These are phyloP conservation scores for Trissolcus japonicus DNA, from an alignment of 2,888 invertebrate genomes.

Conservation along the genomic window DNA sequence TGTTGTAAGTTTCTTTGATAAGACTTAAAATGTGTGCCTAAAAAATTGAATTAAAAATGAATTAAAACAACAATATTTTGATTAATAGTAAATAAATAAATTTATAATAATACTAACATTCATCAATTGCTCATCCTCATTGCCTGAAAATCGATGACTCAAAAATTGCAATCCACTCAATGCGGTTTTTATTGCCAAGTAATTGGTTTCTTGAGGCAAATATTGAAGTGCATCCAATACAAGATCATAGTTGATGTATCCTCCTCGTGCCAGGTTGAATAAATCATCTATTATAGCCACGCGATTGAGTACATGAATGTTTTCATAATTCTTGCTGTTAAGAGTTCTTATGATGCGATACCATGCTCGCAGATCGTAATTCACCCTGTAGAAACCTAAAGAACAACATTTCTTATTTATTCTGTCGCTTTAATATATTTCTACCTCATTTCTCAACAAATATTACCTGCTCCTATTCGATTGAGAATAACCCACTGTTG, in stretches of 20 bases:
- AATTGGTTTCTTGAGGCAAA: slow-evolving; percentile 81
- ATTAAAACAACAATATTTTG: no score
- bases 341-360: slow-evolving; percentile 78
- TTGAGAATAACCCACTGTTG: slow-evolving; percentile 68
- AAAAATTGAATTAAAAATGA: not conserved
- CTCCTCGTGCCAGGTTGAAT: slow-evolving; percentile 79
- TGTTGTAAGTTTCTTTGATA: slow-evolving; percentile 67
- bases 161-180: slow-evolving; percentile 78
- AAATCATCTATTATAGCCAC: slow-evolving; percentile 86
- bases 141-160: slow-evolving; percentile 42
- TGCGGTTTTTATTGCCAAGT: slow-evolving; percentile 84
- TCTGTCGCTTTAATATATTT: no score
- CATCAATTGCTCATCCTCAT: slow-evolving; percentile 58
- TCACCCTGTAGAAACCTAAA: slow-evolving; percentile 81
- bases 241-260: slow-evolving; percentile 76
- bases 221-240: slow-evolving; percentile 79
- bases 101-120: slow-evolving; percentile 40
- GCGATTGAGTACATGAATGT: slow-evolving; percentile 81
- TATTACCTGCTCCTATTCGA: slow-evolving; percentile 56
- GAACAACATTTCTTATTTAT: no score
- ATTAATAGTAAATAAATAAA: no score
- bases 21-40: slow-evolving; percentile 49
- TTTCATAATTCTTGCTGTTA: slow-evolving; percentile 72
- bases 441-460: not conserved
- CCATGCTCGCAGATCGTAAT: slow-evolving; percentile 80